Conservation (phyloP, 2,797 vertebrate species). For the Pseudopleuronectes americanus region DNA sequence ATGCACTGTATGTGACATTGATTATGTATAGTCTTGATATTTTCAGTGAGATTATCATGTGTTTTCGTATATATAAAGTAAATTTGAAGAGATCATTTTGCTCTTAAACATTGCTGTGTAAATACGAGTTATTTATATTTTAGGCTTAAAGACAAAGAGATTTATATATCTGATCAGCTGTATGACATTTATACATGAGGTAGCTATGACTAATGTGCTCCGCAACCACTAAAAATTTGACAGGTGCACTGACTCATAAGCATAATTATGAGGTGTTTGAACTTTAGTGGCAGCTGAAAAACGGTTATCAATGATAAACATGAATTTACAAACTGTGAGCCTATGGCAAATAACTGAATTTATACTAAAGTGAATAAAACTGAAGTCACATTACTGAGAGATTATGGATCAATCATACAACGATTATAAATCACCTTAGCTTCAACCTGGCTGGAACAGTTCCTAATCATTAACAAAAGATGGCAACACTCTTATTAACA, state of each 20-base stretch:
- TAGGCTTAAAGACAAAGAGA: background rate
- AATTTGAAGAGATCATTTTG: too few species aligned
- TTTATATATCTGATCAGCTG: background rate
- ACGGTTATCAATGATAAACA: background rate
- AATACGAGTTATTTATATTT: constrained; percentile 4
- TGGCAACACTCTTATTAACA: constrained; percentile 57
- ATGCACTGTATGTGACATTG: constrained; percentile 15
- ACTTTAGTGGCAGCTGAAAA: background rate
- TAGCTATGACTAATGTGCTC: background rate
- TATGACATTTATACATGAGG: constrained; percentile 18
- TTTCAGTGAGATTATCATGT: background rate
- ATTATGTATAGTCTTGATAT: too few species aligned
- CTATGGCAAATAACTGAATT: background rate
- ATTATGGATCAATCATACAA: background rate
- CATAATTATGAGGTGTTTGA: background rate
- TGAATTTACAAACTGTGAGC: background rate
- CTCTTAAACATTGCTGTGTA: constrained; percentile 11
- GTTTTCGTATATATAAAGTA: too few species aligned
- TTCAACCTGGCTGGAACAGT: too few species aligned
- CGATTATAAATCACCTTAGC: background rate
- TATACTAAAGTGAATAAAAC: background rate
- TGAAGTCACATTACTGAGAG: background rate
- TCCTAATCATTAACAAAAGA: constrained; percentile 31
- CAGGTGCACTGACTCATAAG: constrained; percentile 11
- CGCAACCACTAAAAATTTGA: constrained; percentile 10